Base-by-base conservation (phyloP, 1,140 invertebrate species). In the Oreohelix idahoensis region DNA sequence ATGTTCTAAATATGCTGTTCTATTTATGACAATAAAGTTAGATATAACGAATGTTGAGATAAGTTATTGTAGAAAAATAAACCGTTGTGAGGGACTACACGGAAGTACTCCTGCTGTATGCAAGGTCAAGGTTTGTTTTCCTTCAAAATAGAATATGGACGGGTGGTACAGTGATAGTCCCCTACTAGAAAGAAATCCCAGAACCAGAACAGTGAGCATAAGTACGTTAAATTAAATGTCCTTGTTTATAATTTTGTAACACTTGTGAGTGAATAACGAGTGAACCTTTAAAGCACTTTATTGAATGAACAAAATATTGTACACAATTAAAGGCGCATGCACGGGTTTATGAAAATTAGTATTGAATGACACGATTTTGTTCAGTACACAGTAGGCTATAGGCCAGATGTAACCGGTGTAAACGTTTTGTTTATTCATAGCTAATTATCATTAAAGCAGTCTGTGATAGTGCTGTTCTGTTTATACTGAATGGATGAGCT, bases 61-160 rank as follows among this genome's bases (percentile, higher is more conserved):
- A 11, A 49, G 17, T 11, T 49, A 49, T 49, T 49, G 45, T 11
- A 49, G 17, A 11, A 11, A 17, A 8, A 8, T 11, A 49, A 58
- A 58, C 81, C 29, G 84, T 73, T 77, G 75, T 15, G 51, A 36
- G 26, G 49, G 51, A 77, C 42, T 39, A 69, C 2, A 8, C 32
- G 77, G 42, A 69, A 79, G 26, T 63, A 49, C 75, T 36, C 32
- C 29, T 42, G 13, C 11, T 45, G 1, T 23, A 53, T 11, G 4
- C 75, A n/a, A 53, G 38, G 38, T 53, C 45, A 77, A 53, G 39
- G 51, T 77, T 77, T 77, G 75, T 77, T 77, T 51, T 77, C 49
- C 15, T 32, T 53, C 32, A 38, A 11, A 29, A 8, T 29, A 1
- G 5, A 77, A 77, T 13, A 77, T 77, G 75, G 75, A 77, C 2